Conservation (phyloP, 2,888 invertebrate genomes). For the Tipula lateralis region DNA sequence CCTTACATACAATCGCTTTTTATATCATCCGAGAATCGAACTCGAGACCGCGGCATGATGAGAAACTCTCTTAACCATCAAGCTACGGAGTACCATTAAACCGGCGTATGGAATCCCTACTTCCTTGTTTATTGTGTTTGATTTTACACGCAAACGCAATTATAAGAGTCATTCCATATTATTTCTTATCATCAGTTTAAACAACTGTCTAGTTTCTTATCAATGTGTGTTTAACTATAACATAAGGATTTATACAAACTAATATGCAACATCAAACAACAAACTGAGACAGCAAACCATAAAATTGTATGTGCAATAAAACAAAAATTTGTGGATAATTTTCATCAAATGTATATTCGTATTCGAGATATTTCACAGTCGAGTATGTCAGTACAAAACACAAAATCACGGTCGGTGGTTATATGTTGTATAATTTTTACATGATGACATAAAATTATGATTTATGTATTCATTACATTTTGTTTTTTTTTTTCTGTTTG, state of each 20-base stretch:
- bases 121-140: too few relatives aligned
- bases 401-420: neutral
- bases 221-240: neutral
- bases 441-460: conserved; percentile 11
- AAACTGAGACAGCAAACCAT: neutral
- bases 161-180: too few relatives aligned
- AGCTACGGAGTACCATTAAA: too few relatives aligned
- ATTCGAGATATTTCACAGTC: neutral
- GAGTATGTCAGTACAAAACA: neutral
- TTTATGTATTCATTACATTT: neutral
- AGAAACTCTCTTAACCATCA: too few relatives aligned
- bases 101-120: too few relatives aligned
- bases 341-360: neutral
- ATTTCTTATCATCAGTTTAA: neutral
- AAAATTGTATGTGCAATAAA: neutral
- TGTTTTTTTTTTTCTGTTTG: neutral
- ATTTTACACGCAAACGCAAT: too few relatives aligned
- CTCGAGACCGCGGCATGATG: too few relatives aligned
- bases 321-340: neutral
- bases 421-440: neutral
- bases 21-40: too few relatives aligned
- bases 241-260: neutral
- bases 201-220: neutral
- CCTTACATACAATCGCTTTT: too few relatives aligned
- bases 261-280: neutral